Conservation (phyloP, 2,888 invertebrate species). For the Teleogryllus oceanicus region DNA sequence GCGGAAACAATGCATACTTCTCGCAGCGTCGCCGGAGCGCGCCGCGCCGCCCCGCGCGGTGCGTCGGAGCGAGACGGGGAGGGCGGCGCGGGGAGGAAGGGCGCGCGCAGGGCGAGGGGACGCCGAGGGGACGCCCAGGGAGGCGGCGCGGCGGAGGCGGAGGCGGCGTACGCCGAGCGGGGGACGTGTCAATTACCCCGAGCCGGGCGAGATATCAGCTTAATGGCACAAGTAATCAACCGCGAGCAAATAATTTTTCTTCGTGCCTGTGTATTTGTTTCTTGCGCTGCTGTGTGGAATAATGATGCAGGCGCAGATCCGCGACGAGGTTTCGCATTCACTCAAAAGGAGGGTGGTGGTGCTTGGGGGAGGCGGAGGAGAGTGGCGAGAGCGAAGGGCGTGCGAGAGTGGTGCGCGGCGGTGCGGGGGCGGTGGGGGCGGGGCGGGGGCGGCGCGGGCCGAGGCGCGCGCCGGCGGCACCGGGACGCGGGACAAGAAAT, state of each 20-base stretch:
- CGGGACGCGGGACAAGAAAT: not conserved
- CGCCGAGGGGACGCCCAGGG: not conserved
- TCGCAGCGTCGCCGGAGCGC: constrained; percentile 21
- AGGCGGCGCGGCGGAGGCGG: constrained; percentile 22
- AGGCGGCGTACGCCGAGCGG: constrained; percentile 26
- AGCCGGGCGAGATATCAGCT: constrained; percentile 43
- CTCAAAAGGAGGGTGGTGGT: constrained; percentile 27
- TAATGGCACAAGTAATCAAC: constrained; percentile 46
- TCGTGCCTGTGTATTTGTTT: constrained; percentile 31
- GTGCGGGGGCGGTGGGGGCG: not conserved
- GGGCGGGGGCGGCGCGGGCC: not conserved
- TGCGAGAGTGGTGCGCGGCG: not conserved
- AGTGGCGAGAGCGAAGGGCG: not conserved
- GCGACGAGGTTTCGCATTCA: constrained; percentile 29
- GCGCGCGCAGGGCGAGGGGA: constrained; percentile 25
- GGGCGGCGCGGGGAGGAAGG: constrained; percentile 21
- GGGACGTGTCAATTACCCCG: constrained; percentile 45
- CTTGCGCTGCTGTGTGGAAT: constrained; percentile 21
- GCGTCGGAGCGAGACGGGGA: constrained; percentile 22
- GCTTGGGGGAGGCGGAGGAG: not conserved
- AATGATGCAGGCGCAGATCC: constrained; percentile 21
- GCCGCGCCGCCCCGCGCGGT: not conserved
- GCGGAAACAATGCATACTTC: constrained; percentile 35
- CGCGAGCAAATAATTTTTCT: constrained; percentile 38
- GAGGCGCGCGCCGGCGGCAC: not conserved